Conservation (phyloP, 2,797 vertebrate species). For the Poecilia velifera region DNA sequence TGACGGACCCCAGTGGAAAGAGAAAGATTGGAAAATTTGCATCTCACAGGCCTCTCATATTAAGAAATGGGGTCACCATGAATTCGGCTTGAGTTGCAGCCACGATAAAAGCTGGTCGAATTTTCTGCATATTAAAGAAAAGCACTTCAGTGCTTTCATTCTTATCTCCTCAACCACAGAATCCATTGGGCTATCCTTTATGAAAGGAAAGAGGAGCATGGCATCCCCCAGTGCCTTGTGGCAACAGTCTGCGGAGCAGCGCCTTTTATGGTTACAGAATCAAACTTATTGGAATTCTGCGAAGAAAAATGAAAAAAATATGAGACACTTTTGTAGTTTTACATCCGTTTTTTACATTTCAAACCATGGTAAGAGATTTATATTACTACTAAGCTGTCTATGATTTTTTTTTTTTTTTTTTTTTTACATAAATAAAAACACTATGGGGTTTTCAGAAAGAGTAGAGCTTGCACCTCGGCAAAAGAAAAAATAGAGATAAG, state of each 20-base stretch:
- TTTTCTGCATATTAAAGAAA: conserved; percentile 1
- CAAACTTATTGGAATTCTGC: conserved; percentile 1
- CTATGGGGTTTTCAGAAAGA: not conserved
- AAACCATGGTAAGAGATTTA: not conserved
- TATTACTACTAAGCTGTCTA: not conserved
- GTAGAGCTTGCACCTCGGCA: not conserved
- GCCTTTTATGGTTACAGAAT: not conserved
- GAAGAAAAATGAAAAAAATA: not conserved
- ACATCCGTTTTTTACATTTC: not conserved
- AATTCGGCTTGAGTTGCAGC: not conserved
- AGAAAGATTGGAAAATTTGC: not conserved
- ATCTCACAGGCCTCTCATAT: conserved; percentile 3
- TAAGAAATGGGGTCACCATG: conserved; percentile 1
- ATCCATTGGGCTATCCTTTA: not conserved
- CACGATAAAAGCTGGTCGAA: not conserved
- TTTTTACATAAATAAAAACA: not conserved
- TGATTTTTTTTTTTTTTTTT: too few relatives aligned
- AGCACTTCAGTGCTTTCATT: not conserved
- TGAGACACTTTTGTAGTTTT: not conserved
- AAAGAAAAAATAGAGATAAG: not conserved
- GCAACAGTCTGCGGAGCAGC: not conserved
- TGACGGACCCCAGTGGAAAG: not conserved
- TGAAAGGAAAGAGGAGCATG: conserved; percentile 5
- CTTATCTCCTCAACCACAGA: conserved; percentile 1
- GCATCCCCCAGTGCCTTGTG: conserved; percentile 10